Evolutionary conservation across 35 echinoderm and acorn worm genomes (phyloP).

Genomic region (Stichopus chloronotus): DNA sequence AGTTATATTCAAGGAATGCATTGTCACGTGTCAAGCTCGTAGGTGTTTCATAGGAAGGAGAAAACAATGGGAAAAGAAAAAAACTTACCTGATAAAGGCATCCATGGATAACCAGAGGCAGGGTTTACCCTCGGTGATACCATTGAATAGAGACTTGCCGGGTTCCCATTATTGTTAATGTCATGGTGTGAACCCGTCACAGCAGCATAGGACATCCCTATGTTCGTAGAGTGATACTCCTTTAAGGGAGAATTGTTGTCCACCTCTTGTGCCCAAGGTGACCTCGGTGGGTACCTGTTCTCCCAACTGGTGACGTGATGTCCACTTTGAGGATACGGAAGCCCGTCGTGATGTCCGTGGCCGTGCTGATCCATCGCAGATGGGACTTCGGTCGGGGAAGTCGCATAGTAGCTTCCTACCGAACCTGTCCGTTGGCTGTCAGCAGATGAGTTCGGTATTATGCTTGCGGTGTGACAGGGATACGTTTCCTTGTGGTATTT

Average conservation of each 20-base stretch:
- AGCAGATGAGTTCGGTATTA: conserved; percentile 21
- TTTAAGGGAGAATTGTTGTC: conserved; percentile 17
- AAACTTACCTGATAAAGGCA: conserved; percentile 34
- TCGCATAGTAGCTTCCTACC: conserved; percentile 53
- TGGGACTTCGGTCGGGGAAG: conserved; percentile 17
- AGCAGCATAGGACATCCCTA: conserved; percentile 28
- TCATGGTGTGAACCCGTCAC: conserved; percentile 24
- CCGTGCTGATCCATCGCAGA: conserved; percentile 22
- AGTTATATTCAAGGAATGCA: no score
- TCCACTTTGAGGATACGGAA: background rate
- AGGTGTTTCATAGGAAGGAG: no score
- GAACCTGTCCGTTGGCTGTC: conserved; percentile 50
- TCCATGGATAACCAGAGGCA: conserved; percentile 37
- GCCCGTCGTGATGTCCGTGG: background rate
- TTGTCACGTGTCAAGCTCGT: no score
- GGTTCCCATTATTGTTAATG: conserved; percentile 53
- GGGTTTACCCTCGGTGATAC: conserved; percentile 35
- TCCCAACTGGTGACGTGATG: conserved; percentile 37
- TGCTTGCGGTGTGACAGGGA: background rate
- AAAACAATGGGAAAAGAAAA: no score
- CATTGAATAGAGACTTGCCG: conserved; percentile 35
- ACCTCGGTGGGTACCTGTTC: conserved; percentile 53
- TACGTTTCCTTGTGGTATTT: conserved; percentile 49
- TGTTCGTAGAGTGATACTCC: background rate
- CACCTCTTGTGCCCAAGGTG: conserved; percentile 41